Base-by-base conservation (phyloP, 1,140 invertebrate species). In the Laupala kohalensis region DNA sequence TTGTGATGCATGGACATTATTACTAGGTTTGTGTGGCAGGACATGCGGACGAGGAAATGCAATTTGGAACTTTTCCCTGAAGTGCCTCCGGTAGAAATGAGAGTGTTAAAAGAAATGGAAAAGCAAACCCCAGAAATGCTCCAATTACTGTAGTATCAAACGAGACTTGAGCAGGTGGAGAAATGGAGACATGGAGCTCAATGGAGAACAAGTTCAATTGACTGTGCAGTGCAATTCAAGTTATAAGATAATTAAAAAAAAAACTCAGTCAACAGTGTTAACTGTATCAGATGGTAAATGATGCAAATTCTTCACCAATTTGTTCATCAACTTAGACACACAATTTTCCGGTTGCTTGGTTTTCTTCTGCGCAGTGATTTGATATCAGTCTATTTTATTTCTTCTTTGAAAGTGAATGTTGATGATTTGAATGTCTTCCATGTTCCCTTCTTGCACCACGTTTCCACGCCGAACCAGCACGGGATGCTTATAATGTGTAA, bases 371-470 rank as follows among this genome's bases (percentile, higher is more conserved):
- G 72, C 72, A 72, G 70, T 70, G 63, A 70, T 70, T 70, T 30
- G n/a, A 63, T 70, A 53, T 25, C 37, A 19, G 19, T 64, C 69
- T 64, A 64, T 25, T 70, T 73, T 62, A 24, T 27, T 71, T 71
- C 66, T 65, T 67, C 64, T 72, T 74, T 74, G 27, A 69, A 73
- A 71, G 70, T 75, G 71, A 71, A 74, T 75, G 74, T 71, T 73
- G 73, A 74, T 72, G 53, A 74, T 75, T 75, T 74, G 69, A 75
- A 75, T 74, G 75, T 75, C 75, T 75, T 75, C 75, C 75, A 75
- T 74, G 73, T 75, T 74, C 69, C 73, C 73, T 71, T 70, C 62
- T 74, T 72, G 73, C 75, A 75, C 74, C 74, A 75, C 73, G 69
- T 74, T 74, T 71, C 71, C 67, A 66, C 28, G 67, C 73, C 69